phyloP scores from a whole-genome alignment of 2,113 vertebrate genomes.

The Nannospalax galili region DNA sequence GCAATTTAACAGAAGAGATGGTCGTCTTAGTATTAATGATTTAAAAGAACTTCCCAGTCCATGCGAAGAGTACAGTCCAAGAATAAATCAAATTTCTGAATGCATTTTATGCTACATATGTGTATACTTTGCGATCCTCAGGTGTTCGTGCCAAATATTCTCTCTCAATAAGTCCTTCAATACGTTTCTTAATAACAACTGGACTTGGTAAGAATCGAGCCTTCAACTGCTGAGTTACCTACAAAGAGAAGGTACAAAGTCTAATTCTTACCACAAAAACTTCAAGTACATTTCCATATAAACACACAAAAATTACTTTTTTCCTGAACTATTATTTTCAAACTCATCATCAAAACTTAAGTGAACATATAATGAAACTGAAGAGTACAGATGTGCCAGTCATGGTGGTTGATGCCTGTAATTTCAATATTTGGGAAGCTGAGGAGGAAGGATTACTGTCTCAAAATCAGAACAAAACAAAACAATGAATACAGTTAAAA shows the following conservation, averaged over 20 bases:
- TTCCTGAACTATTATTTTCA: conserved; percentile 9
- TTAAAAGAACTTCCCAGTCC: conserved; percentile 97
- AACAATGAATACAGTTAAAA: neutral
- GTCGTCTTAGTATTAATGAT: conserved; percentile 91
- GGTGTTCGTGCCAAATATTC: conserved; percentile 99
- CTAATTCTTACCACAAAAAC: conserved; percentile 22
- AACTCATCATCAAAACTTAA: neutral
- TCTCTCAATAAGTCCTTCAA: conserved; percentile 99
- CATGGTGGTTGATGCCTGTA: neutral
- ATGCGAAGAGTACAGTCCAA: conserved; percentile 95
- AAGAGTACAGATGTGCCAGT: neutral
- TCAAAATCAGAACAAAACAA: neutral
- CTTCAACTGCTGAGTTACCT: conserved; percentile 98
- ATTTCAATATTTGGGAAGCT: neutral
- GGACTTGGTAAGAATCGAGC: conserved; percentile 97
- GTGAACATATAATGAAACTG: neutral
- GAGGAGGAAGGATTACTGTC: neutral
- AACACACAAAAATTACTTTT: neutral
- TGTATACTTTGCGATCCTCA: conserved; percentile 99
- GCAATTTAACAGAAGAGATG: conserved; percentile 93
- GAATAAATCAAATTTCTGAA: conserved; percentile 88
- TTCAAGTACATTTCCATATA: neutral
- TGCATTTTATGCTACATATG: conserved; percentile 96
- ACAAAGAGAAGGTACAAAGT: conserved; percentile 68
- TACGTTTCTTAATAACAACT: conserved; percentile 99